Conservation (phyloP, 2,888 invertebrate genomes). For the Antheraea assamensis region DNA sequence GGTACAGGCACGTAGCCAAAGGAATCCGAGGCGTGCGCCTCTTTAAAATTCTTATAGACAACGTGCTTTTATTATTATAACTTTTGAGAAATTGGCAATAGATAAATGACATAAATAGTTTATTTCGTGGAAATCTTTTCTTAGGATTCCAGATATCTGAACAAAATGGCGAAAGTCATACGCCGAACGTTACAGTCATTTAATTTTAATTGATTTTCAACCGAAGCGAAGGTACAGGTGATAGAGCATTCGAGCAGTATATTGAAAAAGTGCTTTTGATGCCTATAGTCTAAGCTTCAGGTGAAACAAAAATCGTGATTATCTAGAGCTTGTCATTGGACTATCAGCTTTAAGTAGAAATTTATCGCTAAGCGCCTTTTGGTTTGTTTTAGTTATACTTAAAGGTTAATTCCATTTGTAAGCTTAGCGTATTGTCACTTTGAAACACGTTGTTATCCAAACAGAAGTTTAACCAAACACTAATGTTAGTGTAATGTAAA, state of each 20-base stretch:
- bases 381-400: background rate
- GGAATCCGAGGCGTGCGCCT: conserved; percentile 19
- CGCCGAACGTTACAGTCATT: background rate
- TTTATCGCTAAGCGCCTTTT: background rate
- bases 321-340: background rate
- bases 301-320: background rate
- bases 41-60: conserved; percentile 2
- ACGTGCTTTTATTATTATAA: background rate
- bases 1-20: conserved; percentile 21
- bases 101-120: too few species aligned
- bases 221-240: background rate
- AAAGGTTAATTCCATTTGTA: background rate
- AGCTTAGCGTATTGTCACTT: too few species aligned
- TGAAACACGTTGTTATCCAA: too few species aligned
- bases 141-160: background rate
- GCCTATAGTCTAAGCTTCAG: background rate
- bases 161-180: background rate
- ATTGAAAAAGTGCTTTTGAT: background rate
- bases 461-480: background rate
- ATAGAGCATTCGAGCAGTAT: background rate
- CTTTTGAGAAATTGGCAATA: too few species aligned
- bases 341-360: background rate
- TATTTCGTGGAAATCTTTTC: background rate
- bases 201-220: too few species aligned
- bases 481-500: background rate